Evolutionary conservation across 1,140 invertebrate genomes (phyloP), one percentile per base, ranked within the genome.

Genomic region (Agrilus planipennis): DNA sequence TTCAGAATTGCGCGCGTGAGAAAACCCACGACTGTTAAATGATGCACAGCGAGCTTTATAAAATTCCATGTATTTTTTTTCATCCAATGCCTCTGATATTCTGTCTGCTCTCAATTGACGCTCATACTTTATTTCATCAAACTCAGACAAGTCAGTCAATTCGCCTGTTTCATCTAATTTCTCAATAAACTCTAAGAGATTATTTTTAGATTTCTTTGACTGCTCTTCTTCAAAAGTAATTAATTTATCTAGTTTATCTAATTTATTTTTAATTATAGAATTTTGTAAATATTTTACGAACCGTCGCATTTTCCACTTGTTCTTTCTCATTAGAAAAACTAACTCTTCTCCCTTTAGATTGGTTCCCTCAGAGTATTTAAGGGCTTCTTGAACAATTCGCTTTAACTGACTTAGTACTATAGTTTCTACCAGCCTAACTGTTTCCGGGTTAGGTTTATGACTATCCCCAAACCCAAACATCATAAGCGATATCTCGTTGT

Each of bases 381-480:
- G 45, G 17, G 73, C 72, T 59, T 75, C 70, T 48, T 70, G 64
- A 11, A 79, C 45, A 53, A 76, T 72, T 21, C 57, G 55, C 39
- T 62, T 57, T 37, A 81, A 60, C 55, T 81, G 78, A 46, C 74
- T 71, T 39, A 75, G 61, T 6, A 78, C 73, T 44, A 81, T 75
- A 36, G 66, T 72, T 61, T 81, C 77, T 0, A 81, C 73, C 22
- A 81, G 51, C n/a, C 68, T 58, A 2, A 79, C 78, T 12, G 77
- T 76, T 41, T 77, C 75, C 10, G 69, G 64, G 39, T 78, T 69
- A 3, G 77, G 76, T 36, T 71, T 70, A 15, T 70, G 65, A 55
- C 73, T 73, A 50, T 81, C 79, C n/a, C 79, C 79, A 57, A 81
- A 77, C 14, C 77, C 77, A 58, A 76, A 75, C 78, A 80, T 77